These are phyloP conservation scores for Cathartes aura DNA, from an alignment of 2,113 vertebrate species.

Conservation along the genomic window DNA sequence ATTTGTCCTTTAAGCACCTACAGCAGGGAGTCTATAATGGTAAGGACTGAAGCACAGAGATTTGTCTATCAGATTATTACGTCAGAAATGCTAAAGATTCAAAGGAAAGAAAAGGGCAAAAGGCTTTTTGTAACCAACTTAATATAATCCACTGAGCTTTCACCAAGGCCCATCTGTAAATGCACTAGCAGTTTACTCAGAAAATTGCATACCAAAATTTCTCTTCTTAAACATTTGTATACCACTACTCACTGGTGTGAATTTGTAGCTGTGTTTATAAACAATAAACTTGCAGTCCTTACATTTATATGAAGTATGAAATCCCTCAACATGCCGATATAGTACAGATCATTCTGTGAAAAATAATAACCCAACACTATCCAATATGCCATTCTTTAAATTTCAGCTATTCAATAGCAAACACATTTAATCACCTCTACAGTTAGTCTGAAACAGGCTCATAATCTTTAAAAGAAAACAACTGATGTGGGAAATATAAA, in stretches of 20 bases:
- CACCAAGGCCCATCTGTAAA: conserved; percentile 33
- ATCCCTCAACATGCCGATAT: conserved; percentile 1
- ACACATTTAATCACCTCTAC: conserved; percentile 63
- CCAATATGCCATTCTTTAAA: conserved; percentile 20
- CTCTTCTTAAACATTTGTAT: conserved; percentile 1
- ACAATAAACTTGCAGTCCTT: conserved; percentile 26
- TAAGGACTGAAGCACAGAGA: conserved; percentile 53
- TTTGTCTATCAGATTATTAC: conserved; percentile 64
- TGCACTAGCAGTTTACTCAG: conserved; percentile 10
- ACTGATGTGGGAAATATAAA: conserved; percentile 50
- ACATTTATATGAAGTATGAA: background rate
- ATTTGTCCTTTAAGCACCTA: conserved; percentile 70
- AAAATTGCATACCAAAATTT: conserved; percentile 47
- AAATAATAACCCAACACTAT: conserved; percentile 47
- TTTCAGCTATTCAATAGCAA: conserved; percentile 52
- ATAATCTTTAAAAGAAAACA: conserved; percentile 50
- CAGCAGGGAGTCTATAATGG: conserved; percentile 58
- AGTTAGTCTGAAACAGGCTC: conserved; percentile 55
- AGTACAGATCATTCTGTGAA: conserved; percentile 40
- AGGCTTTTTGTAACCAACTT: conserved; percentile 60
- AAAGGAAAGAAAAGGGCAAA: conserved; percentile 60
- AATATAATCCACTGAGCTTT: conserved; percentile 56
- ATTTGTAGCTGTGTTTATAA: conserved; percentile 47
- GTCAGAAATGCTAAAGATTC: conserved; percentile 66
- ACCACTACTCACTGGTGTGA: background rate